phyloP scores from a whole-genome alignment of 2,797 vertebrate genomes.

The Uromys caudimaculatus region DNA sequence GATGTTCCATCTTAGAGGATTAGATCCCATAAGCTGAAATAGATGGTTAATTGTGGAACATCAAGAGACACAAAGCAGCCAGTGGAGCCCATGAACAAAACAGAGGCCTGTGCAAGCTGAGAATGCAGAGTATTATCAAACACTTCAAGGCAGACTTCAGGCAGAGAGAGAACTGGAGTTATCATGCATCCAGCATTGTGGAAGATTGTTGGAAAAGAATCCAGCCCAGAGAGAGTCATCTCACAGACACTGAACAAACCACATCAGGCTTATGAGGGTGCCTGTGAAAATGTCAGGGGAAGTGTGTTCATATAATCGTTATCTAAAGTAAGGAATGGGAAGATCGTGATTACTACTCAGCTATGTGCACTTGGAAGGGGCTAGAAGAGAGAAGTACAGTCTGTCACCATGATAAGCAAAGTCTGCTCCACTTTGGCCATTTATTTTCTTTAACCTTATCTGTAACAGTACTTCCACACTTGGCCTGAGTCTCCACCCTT shows the following conservation, averaged over 20 bases:
- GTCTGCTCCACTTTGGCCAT: not conserved
- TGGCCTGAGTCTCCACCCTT: not conserved
- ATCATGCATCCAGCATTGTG: fast-evolving
- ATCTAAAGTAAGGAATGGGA: not conserved
- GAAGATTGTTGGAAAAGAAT: not conserved
- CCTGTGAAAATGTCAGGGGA: not conserved
- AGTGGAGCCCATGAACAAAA: not conserved
- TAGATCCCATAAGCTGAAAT: not conserved
- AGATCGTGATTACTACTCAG: not conserved
- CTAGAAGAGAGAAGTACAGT: not conserved
- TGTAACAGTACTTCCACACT: not conserved
- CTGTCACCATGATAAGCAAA: not conserved
- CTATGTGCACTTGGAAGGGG: not conserved
- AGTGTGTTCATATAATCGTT: not conserved
- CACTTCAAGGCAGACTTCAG: not conserved
- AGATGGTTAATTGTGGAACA: not conserved
- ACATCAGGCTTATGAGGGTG: not conserved
- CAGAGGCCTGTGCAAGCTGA: not conserved
- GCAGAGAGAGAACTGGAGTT: not conserved
- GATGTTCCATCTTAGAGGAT: not conserved
- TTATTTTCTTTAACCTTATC: not conserved
- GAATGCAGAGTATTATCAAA: not conserved
- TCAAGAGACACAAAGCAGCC: not conserved
- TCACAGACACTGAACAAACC: not conserved
- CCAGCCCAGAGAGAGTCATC: not conserved